Evolutionary conservation across 2,888 invertebrate genomes (phyloP), one percentile per base, ranked within the genome.

Genomic region (Dusona sp.): DNA sequence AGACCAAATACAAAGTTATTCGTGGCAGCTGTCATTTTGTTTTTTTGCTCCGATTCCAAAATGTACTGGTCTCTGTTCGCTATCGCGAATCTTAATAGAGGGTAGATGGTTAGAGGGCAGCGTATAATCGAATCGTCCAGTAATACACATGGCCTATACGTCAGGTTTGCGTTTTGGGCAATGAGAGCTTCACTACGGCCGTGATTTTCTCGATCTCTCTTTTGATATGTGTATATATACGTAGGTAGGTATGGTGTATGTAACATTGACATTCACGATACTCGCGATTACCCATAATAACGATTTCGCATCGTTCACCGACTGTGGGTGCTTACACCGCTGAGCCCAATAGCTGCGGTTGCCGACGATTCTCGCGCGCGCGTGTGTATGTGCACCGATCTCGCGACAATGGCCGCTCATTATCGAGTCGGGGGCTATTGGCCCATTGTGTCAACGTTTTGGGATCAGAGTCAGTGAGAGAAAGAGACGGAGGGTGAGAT

Each of bases 341-440:
- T 54, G 42, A 70, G 68, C 68, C 70, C 25, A 29, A 65, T 22
- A 61, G 65, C 54, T 79, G 85, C 82, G 82, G 81, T 85, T 61
- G 74, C 22, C 38, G 51, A 54, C 70, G 82, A 48, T 82, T 78
- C 75, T 36, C 78, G 29, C 51, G 13, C n/a, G 33, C 51, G 45
- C 33, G 36, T 25, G 70, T 65, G 64, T 79, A 45, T 78, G 64
- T 51, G 64, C 67, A 77, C 89, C 91, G 91, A 88, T 88, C 90
- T 90, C 88, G 89, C 91, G 90, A 90, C 90, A 90, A 90, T 90
- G 89, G 89, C 86, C 87, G 87, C 89, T 90, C 89, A 90, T 90
- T 90, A 90, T 92, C 93, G 92, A 92, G 91, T 92, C 91, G 91
- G 90, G 91, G 86, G 74, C 92, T 92, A 93, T 93, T 93, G 92